Percentiles rank a stretch among this genome's conserved stretches.
These are phyloP conservation scores for Zeus faber DNA, from an alignment of 2,113 vertebrate genomes.

Conservation along the genomic window DNA sequence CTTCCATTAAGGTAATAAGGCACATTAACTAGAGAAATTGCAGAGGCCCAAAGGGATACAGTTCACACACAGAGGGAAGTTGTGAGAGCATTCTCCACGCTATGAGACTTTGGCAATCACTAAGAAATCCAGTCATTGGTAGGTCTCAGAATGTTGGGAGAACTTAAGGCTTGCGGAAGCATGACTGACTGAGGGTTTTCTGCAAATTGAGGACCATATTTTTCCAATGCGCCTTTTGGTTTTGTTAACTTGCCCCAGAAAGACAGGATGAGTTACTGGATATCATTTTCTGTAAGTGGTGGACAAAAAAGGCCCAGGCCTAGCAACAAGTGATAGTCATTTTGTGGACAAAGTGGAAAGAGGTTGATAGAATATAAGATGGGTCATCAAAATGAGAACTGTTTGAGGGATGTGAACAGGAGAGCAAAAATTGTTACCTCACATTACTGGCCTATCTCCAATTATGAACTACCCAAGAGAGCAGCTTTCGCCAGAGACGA, in stretches of 20 bases:
- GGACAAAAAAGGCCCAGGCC: constrained; percentile 2
- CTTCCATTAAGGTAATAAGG: too few relatives aligned
- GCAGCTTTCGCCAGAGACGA: constrained; percentile 82
- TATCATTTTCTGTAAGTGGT: constrained; percentile 12
- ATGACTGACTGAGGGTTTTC: neutral
- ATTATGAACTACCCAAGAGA: constrained; percentile 87
- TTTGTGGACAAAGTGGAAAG: constrained; percentile 20
- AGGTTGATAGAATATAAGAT: constrained; percentile 30
- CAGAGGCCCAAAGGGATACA: neutral
- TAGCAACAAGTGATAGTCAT: constrained; percentile 12
- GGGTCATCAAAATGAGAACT: constrained; percentile 45
- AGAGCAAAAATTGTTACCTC: constrained; percentile 88
- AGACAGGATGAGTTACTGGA: constrained; percentile 12
- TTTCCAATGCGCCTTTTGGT: neutral
- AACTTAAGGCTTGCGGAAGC: neutral
- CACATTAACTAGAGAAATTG: too few relatives aligned
- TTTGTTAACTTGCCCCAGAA: neutral
- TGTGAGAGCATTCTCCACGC: constrained; percentile 2
- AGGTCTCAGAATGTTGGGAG: neutral
- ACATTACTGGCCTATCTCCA: constrained; percentile 85
- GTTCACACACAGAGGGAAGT: constrained; percentile 4
- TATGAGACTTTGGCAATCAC: constrained; percentile 12
- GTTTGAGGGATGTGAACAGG: constrained; percentile 82
- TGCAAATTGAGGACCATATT: neutral
- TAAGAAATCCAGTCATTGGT: neutral